These are phyloP conservation scores for Takifugu ocellatus DNA, from an alignment of 2,797 vertebrate species.

Conservation along the genomic window DNA sequence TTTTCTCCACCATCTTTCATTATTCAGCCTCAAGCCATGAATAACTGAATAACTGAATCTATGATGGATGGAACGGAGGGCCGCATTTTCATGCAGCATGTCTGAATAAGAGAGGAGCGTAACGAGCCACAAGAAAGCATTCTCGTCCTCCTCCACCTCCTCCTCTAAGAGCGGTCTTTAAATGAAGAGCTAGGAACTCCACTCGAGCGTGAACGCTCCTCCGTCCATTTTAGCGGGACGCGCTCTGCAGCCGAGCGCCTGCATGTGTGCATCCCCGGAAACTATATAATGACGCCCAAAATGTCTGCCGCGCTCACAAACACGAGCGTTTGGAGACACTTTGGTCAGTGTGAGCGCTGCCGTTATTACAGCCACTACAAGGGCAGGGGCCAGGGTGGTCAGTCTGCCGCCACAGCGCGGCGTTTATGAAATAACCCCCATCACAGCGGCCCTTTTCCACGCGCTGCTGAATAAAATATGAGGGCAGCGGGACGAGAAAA, in stretches of 20 bases:
- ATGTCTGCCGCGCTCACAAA: slow-evolving; percentile 17
- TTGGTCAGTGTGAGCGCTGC: slow-evolving; percentile 35
- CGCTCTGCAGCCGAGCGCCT: slow-evolving; percentile 12
- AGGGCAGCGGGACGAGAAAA: slow-evolving; percentile 26
- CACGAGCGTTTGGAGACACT: slow-evolving; percentile 25
- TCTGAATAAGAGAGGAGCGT: slow-evolving; percentile 50
- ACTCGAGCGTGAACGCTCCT: slow-evolving; percentile 60
- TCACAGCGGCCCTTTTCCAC: slow-evolving; percentile 22
- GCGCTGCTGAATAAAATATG: slow-evolving; percentile 72
- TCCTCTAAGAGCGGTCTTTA: slow-evolving; percentile 54
- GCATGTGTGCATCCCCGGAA: slow-evolving; percentile 2
- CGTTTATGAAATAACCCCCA: slow-evolving; percentile 54
- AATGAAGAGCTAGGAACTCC: slow-evolving; percentile 61
- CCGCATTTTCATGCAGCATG: slow-evolving; percentile 49
- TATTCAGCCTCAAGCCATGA: slow-evolving; percentile 66
- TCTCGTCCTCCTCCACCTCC: slow-evolving; percentile 21
- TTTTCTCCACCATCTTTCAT: slow-evolving; percentile 45
- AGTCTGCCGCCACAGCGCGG: background rate
- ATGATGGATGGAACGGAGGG: slow-evolving; percentile 41
- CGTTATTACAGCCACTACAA: slow-evolving; percentile 41
- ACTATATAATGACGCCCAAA: slow-evolving; percentile 29
- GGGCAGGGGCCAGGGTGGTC: slow-evolving; percentile 5
- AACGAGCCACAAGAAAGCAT: slow-evolving; percentile 53
- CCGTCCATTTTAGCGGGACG: slow-evolving; percentile 31
- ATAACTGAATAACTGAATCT: slow-evolving; percentile 68